Base-by-base conservation (phyloP, 1,140 invertebrate species). In the Palaemon carinicauda region DNA sequence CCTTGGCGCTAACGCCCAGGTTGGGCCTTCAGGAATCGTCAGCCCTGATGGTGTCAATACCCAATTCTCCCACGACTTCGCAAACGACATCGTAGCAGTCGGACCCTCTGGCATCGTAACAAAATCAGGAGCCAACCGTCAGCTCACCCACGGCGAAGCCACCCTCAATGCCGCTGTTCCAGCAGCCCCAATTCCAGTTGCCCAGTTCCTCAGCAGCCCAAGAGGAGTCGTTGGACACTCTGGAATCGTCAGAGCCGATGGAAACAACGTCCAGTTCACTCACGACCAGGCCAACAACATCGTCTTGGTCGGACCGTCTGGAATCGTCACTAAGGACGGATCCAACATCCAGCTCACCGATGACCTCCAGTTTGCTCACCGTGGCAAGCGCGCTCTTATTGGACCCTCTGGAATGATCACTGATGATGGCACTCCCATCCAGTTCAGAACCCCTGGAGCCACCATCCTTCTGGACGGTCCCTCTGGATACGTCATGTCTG, bases 371-470 rank as follows among this genome's bases (percentile, higher is more conserved):
- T 41, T 41, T 41, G 41, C 41, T 12, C 41, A 41, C 41, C 41
- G 41, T 41, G 41, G 7, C 41, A 41, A 41, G 41, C 41, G 41
- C 41, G 41, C 41, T 41, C 41, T 41, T 12, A 27, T 74, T n/a
- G 69, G 69, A 19, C 65, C 60, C 80, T 82, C 80, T 31, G 80
- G 80, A 19, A 82, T 82, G 41, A 52, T 82, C 65, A 21, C 29
- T n/a, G 41, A n/a, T 31, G 60, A 74, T 19, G 80, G 80, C 31
- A 82, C n/a, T 24, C 41, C 41, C 1, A n/a, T 82, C 19, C 65
- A 73, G n/a, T 82, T 82, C 80, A 74, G 50, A 21, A 24, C 27
- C 2, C 4, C 19, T 21, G 29, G 29, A 19, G 21, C 41, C 31
- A 82, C 80, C 60, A 69, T 82, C 80, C 5, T 71, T 4, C 19